phyloP scores from a whole-genome alignment of 2,797 vertebrate genomes.

The Gymnoscopelus microlampas region DNA sequence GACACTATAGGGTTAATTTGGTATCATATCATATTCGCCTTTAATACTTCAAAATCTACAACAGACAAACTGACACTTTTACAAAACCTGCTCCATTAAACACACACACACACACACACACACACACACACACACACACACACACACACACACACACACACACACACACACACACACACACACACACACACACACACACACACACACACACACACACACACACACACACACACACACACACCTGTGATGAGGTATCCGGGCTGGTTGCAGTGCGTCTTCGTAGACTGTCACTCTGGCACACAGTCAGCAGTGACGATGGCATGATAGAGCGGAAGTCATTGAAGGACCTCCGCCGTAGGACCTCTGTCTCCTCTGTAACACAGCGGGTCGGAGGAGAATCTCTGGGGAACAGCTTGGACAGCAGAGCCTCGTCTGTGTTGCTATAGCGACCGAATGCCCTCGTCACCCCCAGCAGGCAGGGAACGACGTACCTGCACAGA shows the following conservation, averaged over 20 bases:
- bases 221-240: constrained; percentile 31
- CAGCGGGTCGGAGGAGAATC: constrained; percentile 79
- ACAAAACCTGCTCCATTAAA: not conserved
- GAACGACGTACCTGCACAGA: constrained; percentile 90
- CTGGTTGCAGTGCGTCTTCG: constrained; percentile 62
- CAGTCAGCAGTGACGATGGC: constrained; percentile 90
- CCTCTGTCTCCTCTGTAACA: constrained; percentile 87
- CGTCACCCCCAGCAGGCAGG: constrained; percentile 90
- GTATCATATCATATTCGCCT: not conserved
- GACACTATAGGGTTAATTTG: too few relatives aligned
- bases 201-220: not conserved
- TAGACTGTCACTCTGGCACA: constrained; percentile 89
- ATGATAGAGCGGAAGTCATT: constrained; percentile 97
- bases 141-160: constrained; percentile 56
- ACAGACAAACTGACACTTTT: not conserved
- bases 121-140: constrained; percentile 65
- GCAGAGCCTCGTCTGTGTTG: constrained; percentile 88
- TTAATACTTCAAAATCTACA: not conserved
- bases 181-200: not conserved
- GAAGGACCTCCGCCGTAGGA: constrained; percentile 91
- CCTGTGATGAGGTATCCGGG: constrained; percentile 65
- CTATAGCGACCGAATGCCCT: constrained; percentile 95
- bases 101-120: constrained; percentile 44
- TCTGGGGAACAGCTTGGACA: constrained; percentile 94
- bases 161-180: not conserved